phyloP scores from a whole-genome alignment of 2,113 vertebrate species.

The Hirundichthys speculiger region DNA sequence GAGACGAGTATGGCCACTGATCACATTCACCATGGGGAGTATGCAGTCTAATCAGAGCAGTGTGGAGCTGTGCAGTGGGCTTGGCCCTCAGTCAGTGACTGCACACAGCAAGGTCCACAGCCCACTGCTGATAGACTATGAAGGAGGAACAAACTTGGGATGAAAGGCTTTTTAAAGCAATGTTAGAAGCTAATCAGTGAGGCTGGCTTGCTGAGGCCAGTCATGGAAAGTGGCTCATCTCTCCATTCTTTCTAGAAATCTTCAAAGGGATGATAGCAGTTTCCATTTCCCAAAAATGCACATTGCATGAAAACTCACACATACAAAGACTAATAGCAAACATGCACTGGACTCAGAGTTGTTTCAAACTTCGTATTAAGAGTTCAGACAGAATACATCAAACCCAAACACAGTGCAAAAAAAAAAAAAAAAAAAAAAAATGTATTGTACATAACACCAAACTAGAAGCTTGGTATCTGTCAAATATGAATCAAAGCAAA shows the following conservation, averaged over 20 bases:
- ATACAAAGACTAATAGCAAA: conserved; percentile 8
- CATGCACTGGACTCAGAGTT: not conserved
- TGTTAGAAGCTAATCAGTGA: conserved; percentile 27
- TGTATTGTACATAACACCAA: conserved; percentile 5
- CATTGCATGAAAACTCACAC: not conserved
- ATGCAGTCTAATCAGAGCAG: conserved; percentile 62
- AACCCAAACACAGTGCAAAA: conserved; percentile 8
- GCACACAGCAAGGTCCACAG: conserved; percentile 45
- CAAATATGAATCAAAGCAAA: conserved; percentile 39
- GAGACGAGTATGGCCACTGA: conserved; percentile 57
- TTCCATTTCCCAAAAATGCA: conserved; percentile 3
- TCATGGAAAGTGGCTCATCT: conserved; percentile 18
- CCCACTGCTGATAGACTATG: conserved; percentile 42
- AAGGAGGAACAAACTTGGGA: conserved; percentile 45
- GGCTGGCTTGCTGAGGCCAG: conserved; percentile 18
- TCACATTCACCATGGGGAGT: conserved; percentile 58
- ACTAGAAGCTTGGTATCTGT: conserved; percentile 27
- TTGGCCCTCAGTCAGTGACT: conserved; percentile 38
- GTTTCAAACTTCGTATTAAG: not conserved
- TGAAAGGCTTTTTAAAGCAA: conserved; percentile 44
- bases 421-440: conserved; percentile 1
- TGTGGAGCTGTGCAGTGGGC: conserved; percentile 34
- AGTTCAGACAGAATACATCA: conserved; percentile 3
- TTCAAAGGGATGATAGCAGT: conserved; percentile 16
- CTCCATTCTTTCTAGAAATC: conserved; percentile 17